Evolutionary conservation across 37 sponge, comb jelly and placozoan genomes (phyloP), one percentile per base, ranked within the genome.

Genomic region (Eunapius fragilis): DNA sequence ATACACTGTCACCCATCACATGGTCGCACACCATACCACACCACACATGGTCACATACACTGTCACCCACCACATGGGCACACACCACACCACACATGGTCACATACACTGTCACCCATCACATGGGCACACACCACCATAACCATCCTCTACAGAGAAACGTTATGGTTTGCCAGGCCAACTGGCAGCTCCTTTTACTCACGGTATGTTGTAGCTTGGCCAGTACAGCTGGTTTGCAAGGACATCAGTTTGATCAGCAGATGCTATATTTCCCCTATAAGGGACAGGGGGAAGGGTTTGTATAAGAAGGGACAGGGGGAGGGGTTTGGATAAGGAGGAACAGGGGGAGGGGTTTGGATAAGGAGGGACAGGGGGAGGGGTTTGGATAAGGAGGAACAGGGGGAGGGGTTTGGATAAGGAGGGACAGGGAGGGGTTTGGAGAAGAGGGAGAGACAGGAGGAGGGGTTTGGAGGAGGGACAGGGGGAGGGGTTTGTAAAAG

Each of bases 151-250:
- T 14, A 79, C 9, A 17, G 6, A 41, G 49, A 37, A 3, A 28
- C 9, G 26, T 26, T 12, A 5, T 50, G 25, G 50, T 69, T 50
- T 79, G 50, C 2, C 45, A 7, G 30, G 85, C 35, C 67, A 68
- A 23, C 31, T 49, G 12, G 3, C 27, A 5, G 24, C 25, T 31
- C 25, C 13, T 28, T 14, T 36, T 49, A 38, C 94, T 82, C 74
- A 97, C 90, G 99, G 96, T 22, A 95, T 93, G 88, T 98, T 98
- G 74, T 91, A 98, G 79, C 97, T 97, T 3, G 94, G 86, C 99
- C 99, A 98, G 83, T 98, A 97, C 10, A 77, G 72, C 70, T 89
- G 81, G 9, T 72, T 35, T 47, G 80, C 83, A 82, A 97, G 88
- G 22, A 95, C 80, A 36, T 89, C 80, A 38, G 96, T 95, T 83